Evolutionary conservation across 2,113 vertebrate genomes (phyloP).

Genomic region (Silurus meridionalis): DNA sequence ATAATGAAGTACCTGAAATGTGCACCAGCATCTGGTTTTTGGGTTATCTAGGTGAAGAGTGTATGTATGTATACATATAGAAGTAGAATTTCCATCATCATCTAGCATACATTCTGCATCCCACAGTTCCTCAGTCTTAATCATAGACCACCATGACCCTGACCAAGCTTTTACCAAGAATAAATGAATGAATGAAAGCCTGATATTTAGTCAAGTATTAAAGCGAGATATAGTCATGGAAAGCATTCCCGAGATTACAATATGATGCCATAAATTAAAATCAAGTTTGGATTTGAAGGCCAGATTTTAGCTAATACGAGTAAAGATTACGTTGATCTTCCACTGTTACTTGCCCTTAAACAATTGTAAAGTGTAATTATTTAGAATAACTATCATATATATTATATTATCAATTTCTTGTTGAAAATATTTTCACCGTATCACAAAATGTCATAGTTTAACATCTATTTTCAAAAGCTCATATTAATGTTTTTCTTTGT

Average conservation of each 20-base stretch:
- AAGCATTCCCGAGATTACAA: not conserved
- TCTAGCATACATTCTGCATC: not conserved
- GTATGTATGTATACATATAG: not conserved
- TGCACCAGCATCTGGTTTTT: too few relatives aligned
- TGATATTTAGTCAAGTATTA: not conserved
- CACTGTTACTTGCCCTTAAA: not conserved
- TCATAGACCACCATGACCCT: not conserved
- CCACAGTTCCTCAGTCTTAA: not conserved
- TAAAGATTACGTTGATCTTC: not conserved
- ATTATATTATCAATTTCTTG: not conserved
- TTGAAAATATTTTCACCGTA: not conserved
- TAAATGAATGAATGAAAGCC: not conserved
- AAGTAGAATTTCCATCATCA: not conserved
- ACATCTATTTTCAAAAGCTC: conserved; percentile 2
- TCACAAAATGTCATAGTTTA: not conserved
- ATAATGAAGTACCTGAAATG: too few relatives aligned
- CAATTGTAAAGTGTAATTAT: not conserved
- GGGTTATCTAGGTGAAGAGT: too few relatives aligned
- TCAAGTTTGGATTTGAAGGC: not conserved
- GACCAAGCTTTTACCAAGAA: not conserved
- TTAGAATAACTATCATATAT: not conserved
- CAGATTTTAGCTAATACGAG: not conserved
- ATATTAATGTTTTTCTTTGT: conserved; percentile 5
- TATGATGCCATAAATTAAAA: not conserved
- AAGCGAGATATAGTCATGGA: not conserved